Percentiles rank a stretch among this genome's conserved stretches.
phyloP scores from a whole-genome alignment of 2,797 vertebrate species.

The Phoebastria nigripes region DNA sequence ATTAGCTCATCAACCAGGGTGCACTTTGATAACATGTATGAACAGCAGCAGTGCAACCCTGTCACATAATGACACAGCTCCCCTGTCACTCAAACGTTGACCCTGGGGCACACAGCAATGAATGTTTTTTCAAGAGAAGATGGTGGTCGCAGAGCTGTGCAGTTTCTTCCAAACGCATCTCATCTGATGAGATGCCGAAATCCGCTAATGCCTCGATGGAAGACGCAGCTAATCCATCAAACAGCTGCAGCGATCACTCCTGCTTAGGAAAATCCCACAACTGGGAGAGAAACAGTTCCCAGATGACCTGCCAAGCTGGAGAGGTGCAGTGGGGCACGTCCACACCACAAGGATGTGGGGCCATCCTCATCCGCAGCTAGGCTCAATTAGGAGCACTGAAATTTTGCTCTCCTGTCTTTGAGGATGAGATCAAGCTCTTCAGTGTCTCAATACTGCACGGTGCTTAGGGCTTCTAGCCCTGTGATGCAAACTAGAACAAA shows the following conservation, averaged over 20 bases:
- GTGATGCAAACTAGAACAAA: neutral
- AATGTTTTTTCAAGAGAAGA: neutral
- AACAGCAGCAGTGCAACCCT: neutral
- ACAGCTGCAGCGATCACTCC: neutral
- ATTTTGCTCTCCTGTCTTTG: neutral
- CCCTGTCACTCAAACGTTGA: fast-evolving
- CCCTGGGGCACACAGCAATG: fast-evolving
- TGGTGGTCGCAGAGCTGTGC: neutral
- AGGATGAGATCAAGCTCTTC: neutral
- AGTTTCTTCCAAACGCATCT: neutral
- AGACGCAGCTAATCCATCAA: fast-evolving
- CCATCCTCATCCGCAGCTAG: fast-evolving
- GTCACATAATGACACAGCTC: neutral
- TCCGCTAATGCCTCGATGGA: fast-evolving
- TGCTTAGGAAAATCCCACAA: neutral
- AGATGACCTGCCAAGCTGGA: neutral
- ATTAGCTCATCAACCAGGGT: neutral
- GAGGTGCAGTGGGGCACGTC: neutral
- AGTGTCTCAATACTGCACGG: fast-evolving
- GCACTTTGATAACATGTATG: fast-evolving
- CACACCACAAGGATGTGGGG: neutral
- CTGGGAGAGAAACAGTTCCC: neutral
- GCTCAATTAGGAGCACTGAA: neutral
- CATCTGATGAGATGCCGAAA: neutral
- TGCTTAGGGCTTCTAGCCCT: neutral